These are phyloP conservation scores for Daubentonia madagascariensis DNA, from an alignment of 2,113 vertebrate species.

Conservation along the genomic window DNA sequence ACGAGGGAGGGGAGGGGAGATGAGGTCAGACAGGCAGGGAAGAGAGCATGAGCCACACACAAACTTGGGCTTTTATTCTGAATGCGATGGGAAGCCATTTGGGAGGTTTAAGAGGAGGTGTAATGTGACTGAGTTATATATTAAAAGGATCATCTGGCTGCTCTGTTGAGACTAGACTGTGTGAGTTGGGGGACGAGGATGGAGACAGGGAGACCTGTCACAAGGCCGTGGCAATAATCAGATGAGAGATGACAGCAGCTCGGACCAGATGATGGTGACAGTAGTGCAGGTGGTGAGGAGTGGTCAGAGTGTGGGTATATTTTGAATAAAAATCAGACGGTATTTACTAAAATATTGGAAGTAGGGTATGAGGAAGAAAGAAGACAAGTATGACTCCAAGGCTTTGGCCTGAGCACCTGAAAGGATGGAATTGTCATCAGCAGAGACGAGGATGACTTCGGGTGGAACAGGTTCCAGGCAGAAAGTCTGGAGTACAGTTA, in stretches of 20 bases:
- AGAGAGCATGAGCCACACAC: fast-evolving
- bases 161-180: neutral
- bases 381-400: neutral
- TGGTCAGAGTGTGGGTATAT: neutral
- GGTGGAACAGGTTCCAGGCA: neutral
- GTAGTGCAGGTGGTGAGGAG: fast-evolving
- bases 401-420: neutral
- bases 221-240: neutral
- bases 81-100: neutral
- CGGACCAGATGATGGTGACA: fast-evolving
- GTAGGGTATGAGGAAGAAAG: neutral
- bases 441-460: neutral
- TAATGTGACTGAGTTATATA: neutral
- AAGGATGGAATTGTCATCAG: neutral
- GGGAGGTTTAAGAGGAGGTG: neutral
- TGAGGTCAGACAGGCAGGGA: neutral
- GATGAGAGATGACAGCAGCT: neutral
- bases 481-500: neutral
- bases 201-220: neutral
- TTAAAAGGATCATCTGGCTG: neutral
- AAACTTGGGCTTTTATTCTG: neutral
- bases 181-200: neutral
- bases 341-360: neutral
- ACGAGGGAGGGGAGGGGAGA: neutral
- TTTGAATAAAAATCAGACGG: neutral